Base-by-base conservation (phyloP, 2,888 invertebrate species). In the Drosophila fulvimacula region DNA sequence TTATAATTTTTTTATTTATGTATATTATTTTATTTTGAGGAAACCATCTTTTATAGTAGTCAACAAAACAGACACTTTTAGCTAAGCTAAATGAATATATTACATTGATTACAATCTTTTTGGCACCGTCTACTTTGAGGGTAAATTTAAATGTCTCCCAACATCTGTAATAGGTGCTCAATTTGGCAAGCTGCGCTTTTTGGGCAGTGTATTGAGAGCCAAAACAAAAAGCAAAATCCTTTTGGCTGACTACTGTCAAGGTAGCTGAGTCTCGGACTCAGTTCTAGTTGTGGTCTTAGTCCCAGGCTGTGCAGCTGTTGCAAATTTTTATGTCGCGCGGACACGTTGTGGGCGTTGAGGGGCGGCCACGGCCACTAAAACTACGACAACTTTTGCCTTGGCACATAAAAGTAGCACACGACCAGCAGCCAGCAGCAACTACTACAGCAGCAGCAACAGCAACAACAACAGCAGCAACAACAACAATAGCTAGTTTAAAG, bases 301-400 rank as follows among this genome's bases (percentile, higher is more conserved):
- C 58, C 58, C 79, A 65, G 75, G 61, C 82, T 72, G 74, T 73
- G 86, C 82, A 82, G 87, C 88, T 82, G 88, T 88, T 86, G 82
- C 87, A 83, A 88, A 83, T 88, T 83, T 83, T 83, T 82, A 86
- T 88, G 81, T 88, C 78, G 73, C 88, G 88, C 83, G 82, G 82
- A 82, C 82, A 82, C 86, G 71, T 80, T 86, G 82, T 80, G 88
- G 88, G 82, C 78, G 75, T 61, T 61, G 36, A 24, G 49, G 46
- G 65, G 53, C 21, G 48, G 27, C 48, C 62, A 62, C 52, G 39
- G 57, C 61, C 63, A 81, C 84, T 78, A 81, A 88, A 88, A 86
- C 64, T 62, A 69, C 70, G 87, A 83, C 82, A 83, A 88, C 76
- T 86, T 82, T 82, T 88, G 72, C 87, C 82, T 86, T 88, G 87